Percentiles rank a stretch among this genome's conserved stretches.
Conservation (phyloP, 1,140 invertebrate species). For the Proctacanthus coquilletti region DNA sequence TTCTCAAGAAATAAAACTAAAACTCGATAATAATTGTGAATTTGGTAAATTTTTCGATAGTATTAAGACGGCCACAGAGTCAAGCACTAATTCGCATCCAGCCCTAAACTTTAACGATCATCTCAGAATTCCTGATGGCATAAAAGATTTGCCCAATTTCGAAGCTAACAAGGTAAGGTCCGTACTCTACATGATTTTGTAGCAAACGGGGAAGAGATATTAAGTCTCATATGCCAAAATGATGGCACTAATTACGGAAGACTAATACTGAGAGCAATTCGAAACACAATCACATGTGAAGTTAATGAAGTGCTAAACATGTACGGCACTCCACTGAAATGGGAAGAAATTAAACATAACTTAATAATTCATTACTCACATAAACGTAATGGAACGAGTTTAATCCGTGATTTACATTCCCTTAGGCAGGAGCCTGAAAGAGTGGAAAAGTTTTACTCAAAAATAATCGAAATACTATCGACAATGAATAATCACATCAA, state of each 20-base stretch:
- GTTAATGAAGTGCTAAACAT: conserved; percentile 2
- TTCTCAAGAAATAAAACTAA: no score
- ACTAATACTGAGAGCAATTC: conserved; percentile 1
- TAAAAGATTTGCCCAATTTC: neutral
- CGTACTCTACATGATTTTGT: conserved; percentile 1
- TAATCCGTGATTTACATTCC: conserved; percentile 4
- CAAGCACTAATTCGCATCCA: no score
- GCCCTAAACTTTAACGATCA: no score
- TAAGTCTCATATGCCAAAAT: neutral
- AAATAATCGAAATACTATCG: conserved; percentile 4
- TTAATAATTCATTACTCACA: conserved; percentile 4
- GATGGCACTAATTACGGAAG: neutral
- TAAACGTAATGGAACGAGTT: conserved; percentile 4
- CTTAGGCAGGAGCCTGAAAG: neutral
- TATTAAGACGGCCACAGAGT: no score
- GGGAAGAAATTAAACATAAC: conserved; percentile 3
- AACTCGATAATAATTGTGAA: no score
- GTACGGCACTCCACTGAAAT: conserved; percentile 1
- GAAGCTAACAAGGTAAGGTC: neutral
- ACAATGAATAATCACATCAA: conserved; percentile 3
- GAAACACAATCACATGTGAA: neutral
- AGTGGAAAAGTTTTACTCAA: conserved; percentile 2
- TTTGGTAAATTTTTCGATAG: no score
- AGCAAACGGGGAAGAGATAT: neutral
- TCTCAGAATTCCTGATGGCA: neutral